Base-by-base conservation (phyloP, 2,888 invertebrate genomes). In the Conchocele bisecta region DNA sequence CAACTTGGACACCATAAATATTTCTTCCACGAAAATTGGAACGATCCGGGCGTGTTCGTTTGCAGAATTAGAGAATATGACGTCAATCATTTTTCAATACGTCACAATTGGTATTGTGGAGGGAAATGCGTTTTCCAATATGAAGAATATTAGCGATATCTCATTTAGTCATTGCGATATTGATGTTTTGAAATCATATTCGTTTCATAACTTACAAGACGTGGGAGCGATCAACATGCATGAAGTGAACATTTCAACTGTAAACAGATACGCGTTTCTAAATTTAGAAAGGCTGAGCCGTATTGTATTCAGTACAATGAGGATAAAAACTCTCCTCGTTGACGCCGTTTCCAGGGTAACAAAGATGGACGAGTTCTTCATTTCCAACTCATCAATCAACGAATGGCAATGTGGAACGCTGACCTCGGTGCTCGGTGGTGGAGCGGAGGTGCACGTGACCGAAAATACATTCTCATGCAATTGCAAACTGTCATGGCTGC, bases 401-500 rank as follows among this genome's bases (percentile, higher is more conserved):
- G 57, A 68, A 17, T 74, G 74, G 74, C 74, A 74, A n/a, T 74
- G 74, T 51, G 74, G 74, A 2, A 57, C 65, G 5, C 6, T 73
- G 5, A 42, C 24, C 7, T 44, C 56, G 3, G 28, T 48, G 5
- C 11, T 39, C 5, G 44, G 48, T 15, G 28, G 51, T 11, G 59
- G 41, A 7, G 35, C 20, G 4, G 31, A 51, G 20, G 13, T 69
- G 2, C 6, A 17, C 17, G 60, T 74, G 2, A 50, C 65, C 3
- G 26, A 24, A 3, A 56, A 59, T 3, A 42, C 24, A 9, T 57
- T 74, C 29, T 41, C 29, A 1, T 74, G 74, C 53, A 65, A 74
- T 26, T 74, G 74, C 39, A 35, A 50, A 28, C 59, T 68, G 4
- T 48, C 59, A 2, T 74, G 74, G 74, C 51, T 74, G 7, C 65